These are phyloP conservation scores for Cotesia chilonis DNA, from an alignment of 1,140 invertebrate genomes.

Conservation along the genomic window DNA sequence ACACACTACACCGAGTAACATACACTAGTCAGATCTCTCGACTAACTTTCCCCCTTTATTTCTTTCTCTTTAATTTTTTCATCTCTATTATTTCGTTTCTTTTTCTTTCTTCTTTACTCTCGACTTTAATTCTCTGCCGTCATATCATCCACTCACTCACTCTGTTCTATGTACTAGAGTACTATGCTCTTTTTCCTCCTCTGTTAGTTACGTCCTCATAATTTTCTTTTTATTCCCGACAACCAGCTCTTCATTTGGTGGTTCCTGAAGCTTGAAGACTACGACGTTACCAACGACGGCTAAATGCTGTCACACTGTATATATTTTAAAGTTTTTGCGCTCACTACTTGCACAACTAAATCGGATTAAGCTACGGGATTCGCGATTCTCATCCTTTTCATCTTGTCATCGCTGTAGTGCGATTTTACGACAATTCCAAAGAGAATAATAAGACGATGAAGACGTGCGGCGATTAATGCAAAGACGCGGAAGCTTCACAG, in stretches of 20 bases:
- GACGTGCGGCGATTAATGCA: slow-evolving; percentile 17
- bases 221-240: slow-evolving; percentile 2
- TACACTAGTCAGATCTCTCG: slow-evolving; percentile 14
- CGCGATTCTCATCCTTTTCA: not conserved
- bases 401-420: slow-evolving; percentile 7
- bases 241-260: slow-evolving; percentile 21
- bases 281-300: not conserved
- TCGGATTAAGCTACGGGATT: slow-evolving; percentile 7
- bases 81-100: slow-evolving; percentile 8
- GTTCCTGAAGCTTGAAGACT: slow-evolving; percentile 15
- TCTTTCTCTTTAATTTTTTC: slow-evolving; percentile 25
- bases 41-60: slow-evolving; percentile 35
- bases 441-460: not conserved
- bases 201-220: not conserved
- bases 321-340: not conserved
- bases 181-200: too few relatives aligned
- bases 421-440: slow-evolving; percentile 1
- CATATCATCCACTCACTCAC: too few relatives aligned
- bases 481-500: slow-evolving; percentile 1
- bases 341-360: slow-evolving; percentile 7
- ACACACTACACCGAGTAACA: slow-evolving; percentile 33
- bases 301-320: not conserved
- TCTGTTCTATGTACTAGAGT: too few relatives aligned
- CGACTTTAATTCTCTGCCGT: too few relatives aligned
- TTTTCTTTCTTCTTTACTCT: not conserved